Percentiles rank a stretch among this genome's conserved stretches.
Conservation (phyloP, 2,113 vertebrate species). For the Muscicapa adusta region DNA sequence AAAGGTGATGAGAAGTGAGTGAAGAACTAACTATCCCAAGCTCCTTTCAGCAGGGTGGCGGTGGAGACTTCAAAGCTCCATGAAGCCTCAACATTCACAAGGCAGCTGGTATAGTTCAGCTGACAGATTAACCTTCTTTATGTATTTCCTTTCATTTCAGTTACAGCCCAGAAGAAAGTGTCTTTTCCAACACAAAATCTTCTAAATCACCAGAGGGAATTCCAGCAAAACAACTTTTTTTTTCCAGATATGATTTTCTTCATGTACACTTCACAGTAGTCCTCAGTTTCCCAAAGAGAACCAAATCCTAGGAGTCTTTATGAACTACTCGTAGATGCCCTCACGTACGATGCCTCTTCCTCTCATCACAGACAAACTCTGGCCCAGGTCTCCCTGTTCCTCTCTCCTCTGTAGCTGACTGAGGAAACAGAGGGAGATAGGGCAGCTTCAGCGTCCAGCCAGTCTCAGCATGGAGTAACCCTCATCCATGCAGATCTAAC, state of each 20-base stretch:
- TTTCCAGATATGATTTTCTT: background rate
- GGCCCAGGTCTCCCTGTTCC: background rate
- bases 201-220: background rate
- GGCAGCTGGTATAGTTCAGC: background rate
- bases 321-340: background rate
- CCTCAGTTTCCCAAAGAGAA: background rate
- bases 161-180: background rate
- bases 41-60: rapidly evolving
- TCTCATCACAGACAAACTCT: background rate
- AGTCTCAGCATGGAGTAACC: background rate
- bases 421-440: background rate
- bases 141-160: background rate
- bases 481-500: background rate
- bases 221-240: background rate
- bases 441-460: background rate
- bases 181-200: background rate
- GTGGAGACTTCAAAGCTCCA: background rate
- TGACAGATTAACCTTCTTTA: background rate
- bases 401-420: background rate
- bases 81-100: background rate
- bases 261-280: background rate
- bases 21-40: background rate
- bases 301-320: background rate
- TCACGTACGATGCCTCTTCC: background rate
- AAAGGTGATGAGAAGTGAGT: background rate